Evolutionary conservation across 2,797 vertebrate species (phyloP).

Genomic region (Sus cebifrons): DNA sequence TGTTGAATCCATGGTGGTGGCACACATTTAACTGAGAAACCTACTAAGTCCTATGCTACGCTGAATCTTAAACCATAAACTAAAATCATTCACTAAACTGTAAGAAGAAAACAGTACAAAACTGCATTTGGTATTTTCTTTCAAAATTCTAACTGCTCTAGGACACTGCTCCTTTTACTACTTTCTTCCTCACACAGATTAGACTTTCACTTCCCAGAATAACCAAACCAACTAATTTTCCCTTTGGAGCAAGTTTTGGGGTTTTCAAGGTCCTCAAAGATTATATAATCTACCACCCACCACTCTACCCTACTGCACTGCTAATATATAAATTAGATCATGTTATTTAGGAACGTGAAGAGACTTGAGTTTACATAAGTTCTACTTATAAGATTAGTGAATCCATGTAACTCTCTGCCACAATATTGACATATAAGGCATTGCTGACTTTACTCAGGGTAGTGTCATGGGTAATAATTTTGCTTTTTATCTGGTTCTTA

Average conservation of each 20-base stretch:
- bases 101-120: background rate
- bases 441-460: background rate
- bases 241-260: background rate
- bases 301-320: background rate
- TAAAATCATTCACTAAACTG: background rate
- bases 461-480: background rate
- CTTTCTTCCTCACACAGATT: background rate
- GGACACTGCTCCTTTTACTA: background rate
- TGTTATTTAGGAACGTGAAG: background rate
- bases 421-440: background rate
- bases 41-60: background rate
- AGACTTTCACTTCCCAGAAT: background rate
- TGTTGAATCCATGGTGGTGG: background rate
- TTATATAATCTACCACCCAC: background rate
- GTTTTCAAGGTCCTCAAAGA: slow-evolving; percentile 15
- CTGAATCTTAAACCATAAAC: slow-evolving; percentile 23
- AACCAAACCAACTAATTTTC: background rate
- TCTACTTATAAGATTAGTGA: background rate
- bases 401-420: background rate
- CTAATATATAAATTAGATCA: slow-evolving; percentile 3
- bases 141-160: background rate
- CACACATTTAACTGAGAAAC: background rate
- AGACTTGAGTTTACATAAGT: background rate
- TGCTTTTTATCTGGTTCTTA: background rate
- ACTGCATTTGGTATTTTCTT: background rate